Conservation (phyloP, 2,888 invertebrate species). For the Apotomis turbidana region DNA sequence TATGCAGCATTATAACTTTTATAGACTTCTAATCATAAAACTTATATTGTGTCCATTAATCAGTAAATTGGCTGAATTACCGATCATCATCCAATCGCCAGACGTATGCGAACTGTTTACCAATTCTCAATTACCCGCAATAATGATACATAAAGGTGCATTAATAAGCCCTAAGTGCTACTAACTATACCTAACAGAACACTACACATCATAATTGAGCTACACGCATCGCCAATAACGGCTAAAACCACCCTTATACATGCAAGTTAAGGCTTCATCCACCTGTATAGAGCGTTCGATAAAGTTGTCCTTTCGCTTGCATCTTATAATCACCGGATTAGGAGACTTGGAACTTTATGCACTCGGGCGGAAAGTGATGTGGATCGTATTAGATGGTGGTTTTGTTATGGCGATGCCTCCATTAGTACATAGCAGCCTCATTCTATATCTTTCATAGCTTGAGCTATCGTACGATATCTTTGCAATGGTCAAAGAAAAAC, state of each 20-base stretch:
- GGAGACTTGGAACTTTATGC: neutral
- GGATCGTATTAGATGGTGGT: constrained; percentile 21
- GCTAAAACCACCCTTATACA: constrained; percentile 1
- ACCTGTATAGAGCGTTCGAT: neutral
- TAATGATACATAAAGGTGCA: constrained; percentile 21
- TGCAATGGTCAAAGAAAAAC: neutral
- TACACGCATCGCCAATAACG: neutral
- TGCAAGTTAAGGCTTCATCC: neutral
- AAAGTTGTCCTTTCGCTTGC: neutral
- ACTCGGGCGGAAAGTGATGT: neutral
- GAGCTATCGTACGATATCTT: constrained; percentile 3
- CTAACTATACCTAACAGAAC: neutral
- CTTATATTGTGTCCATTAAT: neutral
- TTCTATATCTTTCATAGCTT: constrained; percentile 42
- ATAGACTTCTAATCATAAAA: no score
- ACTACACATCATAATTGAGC: constrained; percentile 2
- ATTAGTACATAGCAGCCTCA: constrained; percentile 45
- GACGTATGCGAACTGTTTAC: neutral
- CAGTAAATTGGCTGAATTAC: neutral
- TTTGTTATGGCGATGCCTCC: constrained; percentile 33
- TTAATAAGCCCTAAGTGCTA: constrained; percentile 15
- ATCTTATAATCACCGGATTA: neutral
- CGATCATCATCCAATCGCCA: neutral
- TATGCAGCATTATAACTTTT: no score
- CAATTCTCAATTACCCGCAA: constrained; percentile 3